Evolutionary conservation across 1,140 invertebrate genomes (phyloP).

Genomic region (Scylla paramamosain): DNA sequence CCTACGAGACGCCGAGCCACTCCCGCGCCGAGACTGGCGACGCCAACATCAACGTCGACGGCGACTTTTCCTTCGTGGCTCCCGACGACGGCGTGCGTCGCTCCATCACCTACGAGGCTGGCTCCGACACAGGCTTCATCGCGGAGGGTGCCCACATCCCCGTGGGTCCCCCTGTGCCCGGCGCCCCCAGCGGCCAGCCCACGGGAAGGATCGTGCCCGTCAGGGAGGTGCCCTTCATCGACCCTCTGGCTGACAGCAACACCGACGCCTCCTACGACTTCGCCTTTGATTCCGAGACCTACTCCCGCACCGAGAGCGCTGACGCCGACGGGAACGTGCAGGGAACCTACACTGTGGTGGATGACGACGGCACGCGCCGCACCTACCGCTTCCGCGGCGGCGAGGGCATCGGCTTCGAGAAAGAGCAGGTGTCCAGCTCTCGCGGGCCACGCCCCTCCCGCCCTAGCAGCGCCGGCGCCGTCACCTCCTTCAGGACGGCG

Average conservation of each 20-base stretch:
- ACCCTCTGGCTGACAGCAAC: slow-evolving; percentile 72
- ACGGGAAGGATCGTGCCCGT: slow-evolving; percentile 75
- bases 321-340: slow-evolving; percentile 78
- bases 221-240: slow-evolving; percentile 68
- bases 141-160: slow-evolving; percentile 76
- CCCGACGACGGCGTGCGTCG: slow-evolving; percentile 71
- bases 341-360: slow-evolving; percentile 79
- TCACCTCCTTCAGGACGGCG: slow-evolving; percentile 9
- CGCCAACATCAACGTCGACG: slow-evolving; percentile 70
- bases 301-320: slow-evolving; percentile 76
- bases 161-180: slow-evolving; percentile 73
- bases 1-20: slow-evolving; percentile 74
- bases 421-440: slow-evolving; percentile 67
- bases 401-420: slow-evolving; percentile 76
- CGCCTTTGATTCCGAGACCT: slow-evolving; percentile 77
- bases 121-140: slow-evolving; percentile 76
- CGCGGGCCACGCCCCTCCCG: slow-evolving; percentile 49
- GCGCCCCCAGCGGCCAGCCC: slow-evolving; percentile 74
- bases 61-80: slow-evolving; percentile 75
- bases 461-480: background rate
- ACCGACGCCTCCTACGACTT: slow-evolving; percentile 78
- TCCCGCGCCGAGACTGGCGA: slow-evolving; percentile 73
- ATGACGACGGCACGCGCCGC: slow-evolving; percentile 73
- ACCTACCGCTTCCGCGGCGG: slow-evolving; percentile 73
- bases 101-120: slow-evolving; percentile 72